These are phyloP conservation scores for Sphaerodactylus townsendi DNA, from an alignment of 2,113 vertebrate species.

Conservation along the genomic window DNA sequence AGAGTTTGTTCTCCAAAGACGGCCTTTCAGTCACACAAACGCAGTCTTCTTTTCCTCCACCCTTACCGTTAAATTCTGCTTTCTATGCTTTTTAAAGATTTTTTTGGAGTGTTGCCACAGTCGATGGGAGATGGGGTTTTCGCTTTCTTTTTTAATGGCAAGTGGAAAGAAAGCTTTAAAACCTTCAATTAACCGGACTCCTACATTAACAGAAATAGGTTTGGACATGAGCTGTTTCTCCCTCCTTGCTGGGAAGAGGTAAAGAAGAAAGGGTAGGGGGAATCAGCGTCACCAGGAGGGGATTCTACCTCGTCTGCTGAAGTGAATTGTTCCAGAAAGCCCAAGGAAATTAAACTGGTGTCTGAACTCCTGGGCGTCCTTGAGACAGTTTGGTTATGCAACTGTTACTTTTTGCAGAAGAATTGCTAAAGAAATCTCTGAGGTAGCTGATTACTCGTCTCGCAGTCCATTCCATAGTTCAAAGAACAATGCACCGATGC, in stretches of 20 bases:
- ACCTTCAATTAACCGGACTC: slow-evolving; percentile 60
- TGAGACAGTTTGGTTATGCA: too few species aligned
- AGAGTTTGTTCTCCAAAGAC: background rate
- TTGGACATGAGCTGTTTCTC: slow-evolving; percentile 43
- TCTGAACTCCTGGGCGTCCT: slow-evolving; percentile 38
- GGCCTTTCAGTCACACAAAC: background rate
- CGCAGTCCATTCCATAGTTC: too few species aligned
- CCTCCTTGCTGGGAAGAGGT: slow-evolving; percentile 59
- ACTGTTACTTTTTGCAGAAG: too few species aligned
- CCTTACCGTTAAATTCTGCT: background rate
- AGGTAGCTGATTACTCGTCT: too few species aligned
- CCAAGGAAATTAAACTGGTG: slow-evolving; percentile 27
- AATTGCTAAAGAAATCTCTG: too few species aligned
- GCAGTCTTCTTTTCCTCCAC: too few species aligned
- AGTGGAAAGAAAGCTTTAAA: slow-evolving; percentile 49
- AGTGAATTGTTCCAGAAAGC: slow-evolving; percentile 41
- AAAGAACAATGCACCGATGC: too few species aligned
- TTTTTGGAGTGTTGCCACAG: background rate
- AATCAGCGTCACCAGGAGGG: too few species aligned
- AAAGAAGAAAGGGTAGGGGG: slow-evolving; percentile 1
- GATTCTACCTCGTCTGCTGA: slow-evolving; percentile 26
- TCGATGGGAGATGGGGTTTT: background rate
- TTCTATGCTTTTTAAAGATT: background rate
- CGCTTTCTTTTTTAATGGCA: background rate
- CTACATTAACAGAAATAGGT: slow-evolving; percentile 51